These are phyloP conservation scores for Clepsis dumicolana DNA, from an alignment of 2,888 invertebrate genomes.

Conservation along the genomic window DNA sequence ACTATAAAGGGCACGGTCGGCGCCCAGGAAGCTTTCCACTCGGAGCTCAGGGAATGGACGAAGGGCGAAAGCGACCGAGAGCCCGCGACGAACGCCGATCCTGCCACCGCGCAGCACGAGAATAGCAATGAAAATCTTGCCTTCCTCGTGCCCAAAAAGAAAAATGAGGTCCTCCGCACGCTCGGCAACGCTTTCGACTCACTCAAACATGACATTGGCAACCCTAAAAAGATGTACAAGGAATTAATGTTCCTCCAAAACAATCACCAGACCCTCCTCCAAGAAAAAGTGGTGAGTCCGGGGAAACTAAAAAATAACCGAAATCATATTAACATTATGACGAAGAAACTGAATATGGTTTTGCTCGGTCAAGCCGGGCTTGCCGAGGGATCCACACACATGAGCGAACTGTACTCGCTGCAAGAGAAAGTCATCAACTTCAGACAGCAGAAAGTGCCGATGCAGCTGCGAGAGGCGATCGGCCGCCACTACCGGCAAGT, in stretches of 20 bases:
- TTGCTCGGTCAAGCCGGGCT: constrained; percentile 87
- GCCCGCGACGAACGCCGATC: constrained; percentile 6
- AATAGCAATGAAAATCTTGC: background rate
- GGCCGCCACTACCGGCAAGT: constrained; percentile 81
- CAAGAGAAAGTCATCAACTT: constrained; percentile 66
- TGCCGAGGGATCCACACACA: constrained; percentile 77
- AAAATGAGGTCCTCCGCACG: constrained; percentile 63
- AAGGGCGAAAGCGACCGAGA: constrained; percentile 49
- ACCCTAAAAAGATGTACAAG: constrained; percentile 76
- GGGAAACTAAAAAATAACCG: constrained; percentile 65
- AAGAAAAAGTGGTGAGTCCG: constrained; percentile 67
- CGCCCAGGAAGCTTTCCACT: constrained; percentile 83
- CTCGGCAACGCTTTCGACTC: constrained; percentile 69
- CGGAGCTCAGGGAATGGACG: constrained; percentile 75
- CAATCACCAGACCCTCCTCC: constrained; percentile 72
- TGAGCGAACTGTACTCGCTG: constrained; percentile 72
- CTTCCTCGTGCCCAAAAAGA: constrained; percentile 70
- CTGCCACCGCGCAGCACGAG: background rate
- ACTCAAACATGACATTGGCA: constrained; percentile 78
- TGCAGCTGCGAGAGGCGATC: constrained; percentile 77
- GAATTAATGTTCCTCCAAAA: constrained; percentile 76
- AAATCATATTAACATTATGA: constrained; percentile 73
- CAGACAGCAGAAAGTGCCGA: constrained; percentile 64
- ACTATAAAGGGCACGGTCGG: constrained; percentile 79
- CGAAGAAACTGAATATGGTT: constrained; percentile 85